Base-by-base conservation (phyloP, 2,797 vertebrate species). In the Arnoldichthys spilopterus region DNA sequence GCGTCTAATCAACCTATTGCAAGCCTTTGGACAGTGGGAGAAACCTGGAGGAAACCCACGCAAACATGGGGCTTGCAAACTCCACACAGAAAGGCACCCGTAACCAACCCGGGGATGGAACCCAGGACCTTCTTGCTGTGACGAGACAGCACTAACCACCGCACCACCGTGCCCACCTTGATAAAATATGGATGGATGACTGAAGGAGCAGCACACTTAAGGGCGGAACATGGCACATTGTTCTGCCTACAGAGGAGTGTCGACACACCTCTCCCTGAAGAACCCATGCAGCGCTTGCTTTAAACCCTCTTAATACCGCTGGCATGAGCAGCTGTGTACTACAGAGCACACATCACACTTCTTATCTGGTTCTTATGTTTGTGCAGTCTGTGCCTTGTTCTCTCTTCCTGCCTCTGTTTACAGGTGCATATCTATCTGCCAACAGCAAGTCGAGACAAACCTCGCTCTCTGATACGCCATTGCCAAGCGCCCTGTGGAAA, bases 401-500 rank as follows among this genome's bases (percentile, higher is more conserved):
- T 7, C 22, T n/a, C 16, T 26, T 4, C 69, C 30, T 68, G 54
- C 20, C 45, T 74, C 66, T 69, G 80, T 74, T 68, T 56, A 68
- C 74, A 26, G 6, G 45, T 13, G 43, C 47, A 68, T 40, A 53
- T 28, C 22, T 12, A 13, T 61, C 49, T 9, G 16, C 5, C 26
- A 70, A 22, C 61, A 74, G 54, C 66, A 32, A 67, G 40, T 16
- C 24, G 49, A 30, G 40, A 32, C 6, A 40, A 66, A 28, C 61
- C 4, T 22, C 15, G 16, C 63, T 24, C 30, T 73, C 63, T 70
- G 30, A 72, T 59, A 26, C 11, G 40, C 20, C 53, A 22, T n/a
- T 49, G 69, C 28, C 61, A 73, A 69, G 78, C 64, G 72, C 28
- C 45, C 67, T 62, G 54, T 61, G 76, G 74, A 66, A 87, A 75